Evolutionary conservation across 2,888 invertebrate species (phyloP).

Genomic region (Hofmannophila pseudospretella): DNA sequence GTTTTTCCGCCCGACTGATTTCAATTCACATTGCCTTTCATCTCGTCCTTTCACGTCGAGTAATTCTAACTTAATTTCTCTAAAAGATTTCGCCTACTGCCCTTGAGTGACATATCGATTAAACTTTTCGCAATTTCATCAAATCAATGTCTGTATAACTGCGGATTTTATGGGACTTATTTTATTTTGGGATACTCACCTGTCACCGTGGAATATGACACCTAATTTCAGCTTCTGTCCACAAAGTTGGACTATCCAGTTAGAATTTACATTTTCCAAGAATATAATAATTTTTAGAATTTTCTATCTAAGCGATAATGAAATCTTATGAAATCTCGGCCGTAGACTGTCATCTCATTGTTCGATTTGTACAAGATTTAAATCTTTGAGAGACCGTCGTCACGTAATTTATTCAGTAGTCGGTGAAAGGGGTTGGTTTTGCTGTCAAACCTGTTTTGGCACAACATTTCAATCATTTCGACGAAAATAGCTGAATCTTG

Average conservation of each 20-base stretch:
- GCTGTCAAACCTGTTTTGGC: neutral
- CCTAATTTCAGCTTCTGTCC: constrained; percentile 27
- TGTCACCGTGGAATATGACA: constrained; percentile 21
- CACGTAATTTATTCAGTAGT: constrained; percentile 6
- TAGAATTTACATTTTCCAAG: neutral
- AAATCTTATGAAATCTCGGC: no score
- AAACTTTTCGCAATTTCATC: constrained; percentile 30
- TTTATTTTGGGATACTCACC: constrained; percentile 18
- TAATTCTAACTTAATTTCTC: constrained; percentile 11
- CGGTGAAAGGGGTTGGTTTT: constrained; percentile 2
- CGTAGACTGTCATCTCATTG: no score
- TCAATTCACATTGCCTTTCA: constrained; percentile 7
- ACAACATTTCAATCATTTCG: neutral
- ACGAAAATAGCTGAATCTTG: neutral
- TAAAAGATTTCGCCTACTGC: constrained; percentile 13
- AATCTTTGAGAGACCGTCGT: neutral
- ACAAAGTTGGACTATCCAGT: neutral
- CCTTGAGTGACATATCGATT: constrained; percentile 45
- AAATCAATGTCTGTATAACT: constrained; percentile 21
- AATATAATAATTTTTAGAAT: neutral
- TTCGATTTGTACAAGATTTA: no score
- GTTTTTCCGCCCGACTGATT: constrained; percentile 3
- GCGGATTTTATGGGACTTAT: constrained; percentile 21
- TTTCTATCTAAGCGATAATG: neutral
- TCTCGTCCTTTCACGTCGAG: constrained; percentile 4